These are phyloP conservation scores for Anastrepha ludens DNA, from an alignment of 1,140 invertebrate genomes.

Conservation along the genomic window DNA sequence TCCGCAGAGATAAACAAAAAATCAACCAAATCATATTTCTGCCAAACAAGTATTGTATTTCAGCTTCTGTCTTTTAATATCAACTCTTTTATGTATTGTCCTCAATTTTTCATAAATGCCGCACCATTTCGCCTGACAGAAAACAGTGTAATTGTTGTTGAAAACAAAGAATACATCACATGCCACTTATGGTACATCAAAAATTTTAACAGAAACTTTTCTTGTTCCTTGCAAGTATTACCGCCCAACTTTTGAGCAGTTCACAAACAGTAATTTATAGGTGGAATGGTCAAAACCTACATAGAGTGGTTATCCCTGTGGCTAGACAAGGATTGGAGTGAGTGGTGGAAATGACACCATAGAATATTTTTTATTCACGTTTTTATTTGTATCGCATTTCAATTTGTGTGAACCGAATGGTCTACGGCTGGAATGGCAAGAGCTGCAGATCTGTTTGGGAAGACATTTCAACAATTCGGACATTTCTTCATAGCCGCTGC, in stretches of 20 bases:
- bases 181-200: conserved; percentile 41
- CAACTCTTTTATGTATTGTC: too few species aligned
- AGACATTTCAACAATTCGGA: conserved; percentile 51
- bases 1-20: too few species aligned
- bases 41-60: too few species aligned
- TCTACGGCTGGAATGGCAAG: neutral
- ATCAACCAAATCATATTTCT: too few species aligned
- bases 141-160: conserved; percentile 17
- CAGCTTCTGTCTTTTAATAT: too few species aligned
- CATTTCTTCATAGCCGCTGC: conserved; percentile 42
- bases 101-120: neutral
- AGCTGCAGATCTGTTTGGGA: neutral
- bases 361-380: neutral
- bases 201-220: conserved; percentile 18
- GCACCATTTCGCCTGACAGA: neutral
- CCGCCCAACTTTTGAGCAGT: neutral
- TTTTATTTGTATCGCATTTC: conserved; percentile 44
- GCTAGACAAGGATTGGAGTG: neutral
- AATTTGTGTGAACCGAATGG: neutral
- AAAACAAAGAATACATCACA: conserved; percentile 50
- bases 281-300: neutral
- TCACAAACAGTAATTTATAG: neutral
- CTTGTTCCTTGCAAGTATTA: neutral
- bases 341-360: neutral
- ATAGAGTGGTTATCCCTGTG: neutral